phyloP scores from a whole-genome alignment of 2,888 invertebrate species.

The Argyresthia albistria region DNA sequence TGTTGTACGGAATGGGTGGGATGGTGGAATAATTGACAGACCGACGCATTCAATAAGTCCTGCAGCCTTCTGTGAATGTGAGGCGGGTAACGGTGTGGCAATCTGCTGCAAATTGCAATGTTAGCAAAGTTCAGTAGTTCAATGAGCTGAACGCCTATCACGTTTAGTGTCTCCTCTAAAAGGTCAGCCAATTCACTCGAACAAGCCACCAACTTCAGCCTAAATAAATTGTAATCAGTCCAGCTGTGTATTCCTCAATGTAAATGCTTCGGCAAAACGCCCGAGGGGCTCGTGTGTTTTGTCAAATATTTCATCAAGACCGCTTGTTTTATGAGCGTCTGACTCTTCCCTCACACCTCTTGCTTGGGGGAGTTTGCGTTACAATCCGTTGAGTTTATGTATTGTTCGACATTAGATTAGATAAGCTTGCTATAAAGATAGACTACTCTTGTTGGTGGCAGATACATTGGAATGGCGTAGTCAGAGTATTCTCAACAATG shows the following conservation, averaged over 20 bases:
- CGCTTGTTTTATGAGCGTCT: conserved; percentile 32
- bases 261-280: conserved; percentile 15
- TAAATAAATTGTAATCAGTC: not conserved
- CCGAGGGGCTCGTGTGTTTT: conserved; percentile 23
- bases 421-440: too few relatives aligned
- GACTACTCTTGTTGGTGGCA: too few relatives aligned
- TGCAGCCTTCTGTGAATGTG: conserved; percentile 23
- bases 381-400: too few relatives aligned
- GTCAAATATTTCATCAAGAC: conserved; percentile 37
- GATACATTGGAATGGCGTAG: too few relatives aligned
- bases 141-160: conserved; percentile 42
- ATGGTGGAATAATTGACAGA: conserved; percentile 1
- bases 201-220: not conserved
- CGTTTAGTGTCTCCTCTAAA: conserved; percentile 44
- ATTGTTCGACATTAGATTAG: too few relatives aligned
- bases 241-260: not conserved
- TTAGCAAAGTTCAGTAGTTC: conserved; percentile 61
- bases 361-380: conserved; percentile 26
- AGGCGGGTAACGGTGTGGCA: conserved; percentile 30
- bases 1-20: not conserved
- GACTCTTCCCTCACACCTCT: conserved; percentile 20
- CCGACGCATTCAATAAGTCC: conserved; percentile 11
- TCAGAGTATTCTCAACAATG: too few relatives aligned
- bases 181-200: conserved; percentile 30
- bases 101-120: conserved; percentile 25